These are phyloP conservation scores for Orchesellides sinensis DNA, from an alignment of 2,888 invertebrate genomes.

Conservation along the genomic window DNA sequence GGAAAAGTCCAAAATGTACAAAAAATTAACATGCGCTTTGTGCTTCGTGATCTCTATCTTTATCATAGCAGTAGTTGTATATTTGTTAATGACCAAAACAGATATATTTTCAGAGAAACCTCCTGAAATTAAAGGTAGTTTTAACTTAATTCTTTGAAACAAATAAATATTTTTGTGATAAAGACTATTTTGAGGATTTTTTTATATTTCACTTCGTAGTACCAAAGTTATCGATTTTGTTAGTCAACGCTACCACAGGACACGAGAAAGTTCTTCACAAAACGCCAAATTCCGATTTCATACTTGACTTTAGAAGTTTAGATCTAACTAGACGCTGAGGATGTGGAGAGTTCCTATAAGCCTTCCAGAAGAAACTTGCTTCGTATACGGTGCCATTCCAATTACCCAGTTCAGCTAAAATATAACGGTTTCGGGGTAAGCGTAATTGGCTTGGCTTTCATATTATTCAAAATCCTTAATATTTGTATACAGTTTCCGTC, in stretches of 20 bases:
- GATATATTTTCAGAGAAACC: slow-evolving; percentile 42
- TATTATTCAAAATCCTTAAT: background rate
- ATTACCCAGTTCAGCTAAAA: slow-evolving; percentile 64
- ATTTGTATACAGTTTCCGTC: background rate
- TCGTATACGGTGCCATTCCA: slow-evolving; percentile 62
- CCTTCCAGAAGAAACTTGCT: slow-evolving; percentile 27
- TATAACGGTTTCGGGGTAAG: slow-evolving; percentile 65
- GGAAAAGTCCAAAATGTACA: slow-evolving; percentile 65
- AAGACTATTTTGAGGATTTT: too few species aligned
- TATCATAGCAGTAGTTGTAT: slow-evolving; percentile 52
- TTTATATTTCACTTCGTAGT: too few species aligned
- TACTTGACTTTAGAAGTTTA: slow-evolving; percentile 32
- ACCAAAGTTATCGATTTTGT: slow-evolving; percentile 29
- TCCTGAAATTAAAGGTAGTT: slow-evolving; percentile 56
- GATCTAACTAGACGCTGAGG: background rate
- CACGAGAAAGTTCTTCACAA: slow-evolving; percentile 10
- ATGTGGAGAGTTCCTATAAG: background rate
- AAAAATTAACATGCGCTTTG: slow-evolving; percentile 63
- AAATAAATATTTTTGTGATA: too few species aligned
- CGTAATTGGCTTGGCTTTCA: background rate
- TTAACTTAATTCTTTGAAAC: too few species aligned
- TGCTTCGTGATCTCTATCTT: slow-evolving; percentile 58
- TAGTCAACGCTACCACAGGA: slow-evolving; percentile 32
- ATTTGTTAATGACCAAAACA: slow-evolving; percentile 41
- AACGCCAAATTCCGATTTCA: slow-evolving; percentile 13